These are phyloP conservation scores for Balaenoptera acutorostrata DNA, from an alignment of 2,113 vertebrate species.

Conservation along the genomic window DNA sequence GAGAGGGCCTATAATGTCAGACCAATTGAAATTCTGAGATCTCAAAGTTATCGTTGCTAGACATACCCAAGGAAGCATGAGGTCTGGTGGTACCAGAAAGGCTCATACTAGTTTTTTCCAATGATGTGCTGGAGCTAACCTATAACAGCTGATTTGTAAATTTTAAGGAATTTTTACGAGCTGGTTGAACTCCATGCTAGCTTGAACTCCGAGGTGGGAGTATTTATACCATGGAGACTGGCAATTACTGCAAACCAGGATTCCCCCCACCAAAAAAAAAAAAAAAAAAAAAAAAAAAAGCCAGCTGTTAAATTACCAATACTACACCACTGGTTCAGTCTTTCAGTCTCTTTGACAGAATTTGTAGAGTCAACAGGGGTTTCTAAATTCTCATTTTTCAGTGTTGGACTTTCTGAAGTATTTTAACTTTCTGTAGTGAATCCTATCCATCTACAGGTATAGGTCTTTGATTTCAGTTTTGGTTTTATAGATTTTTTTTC, in stretches of 20 bases:
- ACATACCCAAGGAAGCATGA: not conserved
- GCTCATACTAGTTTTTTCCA: not conserved
- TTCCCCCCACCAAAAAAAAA: not conserved
- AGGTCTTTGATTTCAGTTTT: not conserved
- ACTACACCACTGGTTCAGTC: not conserved
- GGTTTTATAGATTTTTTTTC: not conserved
- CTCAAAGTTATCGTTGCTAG: not conserved
- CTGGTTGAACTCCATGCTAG: not conserved
- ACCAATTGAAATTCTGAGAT: not conserved
- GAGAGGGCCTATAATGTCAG: not conserved
- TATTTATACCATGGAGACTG: not conserved
- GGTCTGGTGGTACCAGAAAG: not conserved
- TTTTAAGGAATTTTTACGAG: not conserved
- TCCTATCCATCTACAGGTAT: not conserved
- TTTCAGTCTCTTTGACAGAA: not conserved
- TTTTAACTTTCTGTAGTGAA: not conserved
- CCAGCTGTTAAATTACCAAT: not conserved
- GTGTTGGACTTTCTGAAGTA: not conserved
- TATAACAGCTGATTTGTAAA: not conserved
- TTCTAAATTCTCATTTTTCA: not conserved
- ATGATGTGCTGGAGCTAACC: not conserved
- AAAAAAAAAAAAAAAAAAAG: not conserved
- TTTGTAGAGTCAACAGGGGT: not conserved
- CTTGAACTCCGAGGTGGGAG: not conserved
- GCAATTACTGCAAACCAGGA: not conserved